Evolutionary conservation across 2,888 invertebrate species (phyloP).

Genomic region (Callyntrura sp.): DNA sequence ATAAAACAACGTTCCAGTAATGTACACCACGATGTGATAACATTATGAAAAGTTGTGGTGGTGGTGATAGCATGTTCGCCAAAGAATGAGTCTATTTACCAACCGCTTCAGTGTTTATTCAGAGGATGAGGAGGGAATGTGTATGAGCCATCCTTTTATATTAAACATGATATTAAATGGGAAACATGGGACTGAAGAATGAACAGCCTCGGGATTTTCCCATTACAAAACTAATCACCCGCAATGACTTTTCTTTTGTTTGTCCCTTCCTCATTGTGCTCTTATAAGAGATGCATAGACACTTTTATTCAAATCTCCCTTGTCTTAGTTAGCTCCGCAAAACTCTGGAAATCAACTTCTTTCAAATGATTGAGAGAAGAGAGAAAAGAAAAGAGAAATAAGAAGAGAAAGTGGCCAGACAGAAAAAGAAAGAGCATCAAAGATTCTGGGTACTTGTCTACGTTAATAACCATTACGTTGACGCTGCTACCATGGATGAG

Average conservation of each 20-base stretch:
- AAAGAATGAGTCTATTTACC: conserved; percentile 47
- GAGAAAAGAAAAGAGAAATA: conserved; percentile 31
- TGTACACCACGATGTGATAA: neutral
- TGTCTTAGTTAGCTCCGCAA: conserved; percentile 60
- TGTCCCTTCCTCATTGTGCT: conserved; percentile 56
- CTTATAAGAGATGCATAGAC: conserved; percentile 4
- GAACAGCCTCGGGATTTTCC: conserved; percentile 78
- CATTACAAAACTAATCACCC: conserved; percentile 77
- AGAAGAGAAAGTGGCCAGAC: conserved; percentile 24
- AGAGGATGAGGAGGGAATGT: conserved; percentile 48
- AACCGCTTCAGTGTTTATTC: conserved; percentile 70
- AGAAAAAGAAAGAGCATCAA: too few species aligned
- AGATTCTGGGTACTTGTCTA: too few species aligned
- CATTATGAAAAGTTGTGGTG: conserved; percentile 67
- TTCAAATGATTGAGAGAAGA: conserved; percentile 55
- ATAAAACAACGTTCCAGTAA: neutral
- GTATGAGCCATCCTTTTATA: conserved; percentile 75
- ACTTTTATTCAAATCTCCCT: conserved; percentile 65
- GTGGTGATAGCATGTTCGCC: neutral
- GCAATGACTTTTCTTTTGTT: conserved; percentile 78
- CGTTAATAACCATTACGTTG: too few species aligned
- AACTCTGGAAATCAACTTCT: conserved; percentile 71
- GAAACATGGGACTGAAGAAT: conserved; percentile 72
- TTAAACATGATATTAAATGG: conserved; percentile 78
- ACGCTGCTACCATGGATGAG: too few species aligned